Percentiles rank a stretch among this genome's conserved stretches.
Conservation (phyloP, 2,797 vertebrate genomes). For the Halcyon chelicuti region DNA sequence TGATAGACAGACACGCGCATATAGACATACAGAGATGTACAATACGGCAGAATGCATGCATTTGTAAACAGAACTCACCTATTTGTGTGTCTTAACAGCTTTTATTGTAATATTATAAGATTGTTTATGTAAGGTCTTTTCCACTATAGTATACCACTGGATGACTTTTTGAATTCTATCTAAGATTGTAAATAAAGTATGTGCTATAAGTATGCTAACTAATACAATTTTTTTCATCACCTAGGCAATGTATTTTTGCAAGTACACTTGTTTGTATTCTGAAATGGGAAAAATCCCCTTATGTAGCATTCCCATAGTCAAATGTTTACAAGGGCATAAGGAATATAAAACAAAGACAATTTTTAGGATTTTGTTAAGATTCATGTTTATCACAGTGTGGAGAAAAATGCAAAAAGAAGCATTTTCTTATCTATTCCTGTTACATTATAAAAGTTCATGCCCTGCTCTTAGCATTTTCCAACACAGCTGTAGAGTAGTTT, state of each 20-base stretch:
- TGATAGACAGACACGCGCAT: neutral
- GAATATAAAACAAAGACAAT: conserved; percentile 65
- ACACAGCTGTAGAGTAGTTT: conserved; percentile 87
- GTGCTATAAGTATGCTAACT: neutral
- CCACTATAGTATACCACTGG: neutral
- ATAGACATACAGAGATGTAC: neutral
- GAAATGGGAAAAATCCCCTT: conserved; percentile 22
- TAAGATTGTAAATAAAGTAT: neutral
- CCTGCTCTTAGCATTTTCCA: conserved; percentile 84
- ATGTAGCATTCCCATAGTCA: neutral
- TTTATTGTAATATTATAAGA: neutral
- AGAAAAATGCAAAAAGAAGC: conserved; percentile 75
- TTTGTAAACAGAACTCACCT: neutral
- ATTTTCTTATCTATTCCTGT: conserved; percentile 81
- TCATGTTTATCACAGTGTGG: conserved; percentile 71
- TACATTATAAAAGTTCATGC: conserved; percentile 83
- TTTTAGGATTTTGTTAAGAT: conserved; percentile 80
- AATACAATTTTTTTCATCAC: neutral
- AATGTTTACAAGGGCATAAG: conserved; percentile 60
- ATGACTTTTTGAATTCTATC: neutral
- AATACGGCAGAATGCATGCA: neutral
- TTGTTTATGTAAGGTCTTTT: neutral
- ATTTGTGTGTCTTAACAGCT: neutral
- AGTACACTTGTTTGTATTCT: neutral
- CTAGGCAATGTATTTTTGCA: neutral